Evolutionary conservation across 2,113 vertebrate species (phyloP).

Genomic region (Sminthopsis crassicaudata): DNA sequence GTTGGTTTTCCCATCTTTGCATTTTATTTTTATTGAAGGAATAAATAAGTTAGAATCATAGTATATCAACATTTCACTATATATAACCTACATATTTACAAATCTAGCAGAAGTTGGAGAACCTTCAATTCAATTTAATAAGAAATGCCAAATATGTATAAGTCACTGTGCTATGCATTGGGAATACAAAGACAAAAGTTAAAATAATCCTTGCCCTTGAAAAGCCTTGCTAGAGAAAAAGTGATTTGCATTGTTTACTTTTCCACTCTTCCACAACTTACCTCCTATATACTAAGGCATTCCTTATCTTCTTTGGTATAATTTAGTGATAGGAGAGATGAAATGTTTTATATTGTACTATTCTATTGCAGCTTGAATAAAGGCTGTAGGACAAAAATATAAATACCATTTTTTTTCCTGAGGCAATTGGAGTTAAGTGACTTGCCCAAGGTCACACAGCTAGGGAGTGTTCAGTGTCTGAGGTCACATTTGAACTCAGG

Average conservation of each 20-base stretch:
- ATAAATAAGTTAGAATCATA: background rate
- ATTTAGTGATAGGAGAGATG: background rate
- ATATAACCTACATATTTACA: background rate
- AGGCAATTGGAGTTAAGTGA: no score
- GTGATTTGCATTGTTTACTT: background rate
- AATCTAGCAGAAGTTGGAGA: background rate
- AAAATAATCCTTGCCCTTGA: background rate
- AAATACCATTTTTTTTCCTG: slow-evolving; percentile 1
- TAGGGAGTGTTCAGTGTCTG: no score
- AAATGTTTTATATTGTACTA: background rate
- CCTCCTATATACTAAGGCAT: background rate
- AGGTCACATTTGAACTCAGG: no score
- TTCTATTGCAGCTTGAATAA: background rate
- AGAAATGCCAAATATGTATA: background rate
- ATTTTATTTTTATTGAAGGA: slow-evolving; percentile 9
- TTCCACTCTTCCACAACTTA: slow-evolving; percentile 1
- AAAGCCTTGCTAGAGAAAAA: background rate
- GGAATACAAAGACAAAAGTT: background rate
- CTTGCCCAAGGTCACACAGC: no score
- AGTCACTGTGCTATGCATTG: background rate
- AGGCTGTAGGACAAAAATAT: background rate
- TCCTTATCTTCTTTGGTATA: background rate
- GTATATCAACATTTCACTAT: background rate
- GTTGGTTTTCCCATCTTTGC: background rate
- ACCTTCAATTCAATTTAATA: background rate